Conservation (phyloP, 2,797 vertebrate species). For the Pachyuromys duprasi region DNA sequence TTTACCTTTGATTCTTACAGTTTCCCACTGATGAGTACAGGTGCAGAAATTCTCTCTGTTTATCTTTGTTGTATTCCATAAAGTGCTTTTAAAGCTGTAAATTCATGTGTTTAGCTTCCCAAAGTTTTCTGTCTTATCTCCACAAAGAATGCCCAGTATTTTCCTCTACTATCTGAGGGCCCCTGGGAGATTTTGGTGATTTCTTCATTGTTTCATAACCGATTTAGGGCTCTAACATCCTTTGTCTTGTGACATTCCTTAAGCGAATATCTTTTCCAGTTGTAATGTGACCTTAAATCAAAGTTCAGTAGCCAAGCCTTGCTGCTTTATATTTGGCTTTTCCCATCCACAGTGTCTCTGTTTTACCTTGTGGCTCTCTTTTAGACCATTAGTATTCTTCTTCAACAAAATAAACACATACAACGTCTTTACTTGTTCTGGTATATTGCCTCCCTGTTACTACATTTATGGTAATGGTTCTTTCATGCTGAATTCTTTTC, state of each 20-base stretch:
- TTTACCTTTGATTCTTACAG: background rate
- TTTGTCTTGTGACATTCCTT: background rate
- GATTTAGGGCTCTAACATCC: background rate
- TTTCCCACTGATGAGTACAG: background rate
- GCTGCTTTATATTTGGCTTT: background rate
- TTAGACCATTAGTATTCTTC: background rate
- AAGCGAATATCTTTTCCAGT: background rate
- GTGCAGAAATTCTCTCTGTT: background rate
- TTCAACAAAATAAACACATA: background rate
- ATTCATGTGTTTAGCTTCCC: background rate
- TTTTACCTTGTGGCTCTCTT: background rate
- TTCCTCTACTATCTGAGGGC: background rate
- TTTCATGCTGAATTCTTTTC: conserved; percentile 15
- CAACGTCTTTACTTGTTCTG: background rate
- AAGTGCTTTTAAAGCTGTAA: background rate
- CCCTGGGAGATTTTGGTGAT: background rate
- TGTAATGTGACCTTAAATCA: background rate
- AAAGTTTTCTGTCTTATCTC: background rate
- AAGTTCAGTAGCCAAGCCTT: background rate
- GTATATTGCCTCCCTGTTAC: too few relatives aligned
- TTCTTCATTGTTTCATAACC: background rate
- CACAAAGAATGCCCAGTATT: background rate
- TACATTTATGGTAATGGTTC: background rate
- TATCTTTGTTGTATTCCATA: background rate
- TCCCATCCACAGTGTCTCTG: background rate